phyloP scores from a whole-genome alignment of 2,888 invertebrate genomes.

The Trissonchulus latispiculum region DNA sequence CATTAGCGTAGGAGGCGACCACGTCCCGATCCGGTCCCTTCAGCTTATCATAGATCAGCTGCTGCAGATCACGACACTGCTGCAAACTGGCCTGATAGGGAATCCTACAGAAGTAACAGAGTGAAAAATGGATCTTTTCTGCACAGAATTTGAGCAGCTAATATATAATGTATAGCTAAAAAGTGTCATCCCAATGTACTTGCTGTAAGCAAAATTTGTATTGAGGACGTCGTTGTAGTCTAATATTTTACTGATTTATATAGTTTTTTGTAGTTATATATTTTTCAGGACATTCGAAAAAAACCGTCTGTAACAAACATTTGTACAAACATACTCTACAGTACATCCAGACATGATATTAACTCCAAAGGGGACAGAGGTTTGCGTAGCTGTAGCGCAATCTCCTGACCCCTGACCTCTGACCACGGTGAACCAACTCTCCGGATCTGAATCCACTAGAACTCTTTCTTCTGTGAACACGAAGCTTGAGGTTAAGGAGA shows the following conservation, averaged over 20 bases:
- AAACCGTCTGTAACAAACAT: no score
- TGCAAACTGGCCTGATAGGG: background rate
- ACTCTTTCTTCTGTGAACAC: slow-evolving; percentile 27
- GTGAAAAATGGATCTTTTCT: no score
- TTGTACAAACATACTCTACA: slow-evolving; percentile 37
- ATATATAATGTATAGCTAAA: no score
- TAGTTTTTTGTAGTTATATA: no score
- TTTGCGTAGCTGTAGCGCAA: slow-evolving; percentile 29
- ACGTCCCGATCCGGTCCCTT: slow-evolving; percentile 1
- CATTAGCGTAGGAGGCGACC: slow-evolving; percentile 44
- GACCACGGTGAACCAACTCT: slow-evolving; percentile 38
- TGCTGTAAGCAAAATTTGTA: no score
- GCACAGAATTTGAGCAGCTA: no score
- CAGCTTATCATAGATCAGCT: background rate
- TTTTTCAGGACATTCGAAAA: no score
- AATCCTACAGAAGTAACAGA: background rate
- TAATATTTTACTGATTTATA: no score
- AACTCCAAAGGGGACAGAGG: slow-evolving; percentile 40
- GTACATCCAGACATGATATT: slow-evolving; percentile 44
- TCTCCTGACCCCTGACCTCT: slow-evolving; percentile 33
- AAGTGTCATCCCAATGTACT: no score
- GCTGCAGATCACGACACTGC: background rate
- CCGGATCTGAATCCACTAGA: slow-evolving; percentile 28
- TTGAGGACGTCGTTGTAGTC: no score
- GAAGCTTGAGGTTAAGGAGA: no score